These are phyloP conservation scores for Megalurothrips usitatus DNA, from an alignment of 2,888 invertebrate species.

Conservation along the genomic window DNA sequence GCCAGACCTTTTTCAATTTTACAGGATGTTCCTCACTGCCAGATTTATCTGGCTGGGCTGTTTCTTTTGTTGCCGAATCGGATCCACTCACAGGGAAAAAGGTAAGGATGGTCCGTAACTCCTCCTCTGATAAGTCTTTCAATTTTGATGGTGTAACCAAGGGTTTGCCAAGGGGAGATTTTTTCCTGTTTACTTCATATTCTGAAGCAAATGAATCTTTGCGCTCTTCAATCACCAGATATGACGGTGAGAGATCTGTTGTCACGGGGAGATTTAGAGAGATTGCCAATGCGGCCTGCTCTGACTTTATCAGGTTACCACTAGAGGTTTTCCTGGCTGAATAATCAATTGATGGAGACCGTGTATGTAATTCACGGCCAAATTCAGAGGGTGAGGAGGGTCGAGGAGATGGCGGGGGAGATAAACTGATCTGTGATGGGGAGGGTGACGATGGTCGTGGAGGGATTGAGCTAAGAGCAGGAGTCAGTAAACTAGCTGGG, in stretches of 20 bases:
- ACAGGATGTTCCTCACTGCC: background rate
- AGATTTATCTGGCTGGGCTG: background rate
- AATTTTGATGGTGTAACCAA: background rate
- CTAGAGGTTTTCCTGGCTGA: background rate
- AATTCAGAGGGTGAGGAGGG: background rate
- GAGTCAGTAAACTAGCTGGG: background rate
- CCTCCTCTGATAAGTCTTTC: background rate
- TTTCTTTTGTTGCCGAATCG: background rate
- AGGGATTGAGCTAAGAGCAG: background rate
- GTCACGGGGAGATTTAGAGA: background rate
- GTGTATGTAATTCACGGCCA: background rate
- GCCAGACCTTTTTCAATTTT: background rate
- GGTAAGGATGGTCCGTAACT: background rate
- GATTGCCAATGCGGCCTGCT: background rate
- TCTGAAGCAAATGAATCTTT: conserved; percentile 9
- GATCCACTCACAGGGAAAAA: conserved; percentile 16
- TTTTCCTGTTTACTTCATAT: background rate
- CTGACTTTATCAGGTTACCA: background rate
- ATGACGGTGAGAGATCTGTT: background rate
- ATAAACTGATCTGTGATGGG: background rate
- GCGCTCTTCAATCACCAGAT: background rate
- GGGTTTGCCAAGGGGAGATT: background rate
- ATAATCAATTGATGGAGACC: background rate
- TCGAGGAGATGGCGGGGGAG: background rate
- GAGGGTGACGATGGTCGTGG: background rate